These are phyloP conservation scores for Ageneiosus marmoratus DNA, from an alignment of 2,113 vertebrate genomes.

Conservation along the genomic window DNA sequence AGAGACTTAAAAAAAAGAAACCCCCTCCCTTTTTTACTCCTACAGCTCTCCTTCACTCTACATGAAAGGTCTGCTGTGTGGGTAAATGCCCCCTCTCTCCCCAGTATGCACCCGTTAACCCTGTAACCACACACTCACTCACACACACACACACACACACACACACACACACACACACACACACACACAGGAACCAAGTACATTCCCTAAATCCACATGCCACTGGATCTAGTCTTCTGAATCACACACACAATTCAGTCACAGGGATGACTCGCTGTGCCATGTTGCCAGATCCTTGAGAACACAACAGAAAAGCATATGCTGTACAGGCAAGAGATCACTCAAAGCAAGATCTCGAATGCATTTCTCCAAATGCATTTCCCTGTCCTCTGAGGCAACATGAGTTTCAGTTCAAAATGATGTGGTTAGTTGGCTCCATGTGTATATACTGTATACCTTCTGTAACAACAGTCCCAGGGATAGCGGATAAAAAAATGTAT, in stretches of 20 bases:
- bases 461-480: background rate
- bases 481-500: too few species aligned
- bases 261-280: background rate
- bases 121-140: slow-evolving; percentile 37
- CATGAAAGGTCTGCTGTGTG: slow-evolving; percentile 30
- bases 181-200: background rate
- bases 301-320: background rate
- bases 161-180: slow-evolving; percentile 29
- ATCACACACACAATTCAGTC: slow-evolving; percentile 4
- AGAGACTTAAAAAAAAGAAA: slow-evolving; percentile 23
- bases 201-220: slow-evolving; percentile 14
- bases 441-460: background rate
- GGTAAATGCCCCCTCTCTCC: slow-evolving; percentile 22
- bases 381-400: background rate
- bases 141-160: slow-evolving; percentile 33
- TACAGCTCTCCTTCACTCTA: slow-evolving; percentile 1
- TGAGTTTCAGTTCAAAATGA: background rate
- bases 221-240: slow-evolving; percentile 4
- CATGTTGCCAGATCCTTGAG: background rate
- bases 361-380: background rate
- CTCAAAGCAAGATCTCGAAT: too few species aligned
- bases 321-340: background rate
- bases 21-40: slow-evolving; percentile 7
- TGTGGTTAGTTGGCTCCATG: background rate
- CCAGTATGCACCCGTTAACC: slow-evolving; percentile 47